Evolutionary conservation across 2,888 invertebrate species (phyloP).

Genomic region (Drosophila recens): DNA sequence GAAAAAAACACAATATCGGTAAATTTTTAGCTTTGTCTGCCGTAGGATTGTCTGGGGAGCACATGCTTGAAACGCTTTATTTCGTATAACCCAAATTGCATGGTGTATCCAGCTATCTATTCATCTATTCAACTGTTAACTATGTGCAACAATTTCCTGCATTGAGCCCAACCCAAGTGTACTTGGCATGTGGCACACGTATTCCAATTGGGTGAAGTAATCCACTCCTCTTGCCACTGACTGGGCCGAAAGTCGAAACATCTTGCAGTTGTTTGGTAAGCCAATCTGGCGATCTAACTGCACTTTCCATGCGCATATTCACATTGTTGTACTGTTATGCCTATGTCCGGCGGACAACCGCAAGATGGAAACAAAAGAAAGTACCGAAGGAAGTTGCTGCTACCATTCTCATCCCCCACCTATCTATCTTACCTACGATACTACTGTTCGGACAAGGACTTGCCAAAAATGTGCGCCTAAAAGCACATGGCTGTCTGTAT

Average conservation of each 20-base stretch:
- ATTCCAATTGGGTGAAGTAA: constrained; percentile 13
- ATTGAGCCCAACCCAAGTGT: constrained; percentile 10
- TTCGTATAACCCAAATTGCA: constrained; percentile 1
- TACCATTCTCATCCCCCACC: constrained; percentile 12
- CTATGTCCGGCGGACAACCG: constrained; percentile 52
- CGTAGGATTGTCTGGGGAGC: not conserved
- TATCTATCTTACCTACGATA: constrained; percentile 15
- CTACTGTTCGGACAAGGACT: constrained; percentile 32
- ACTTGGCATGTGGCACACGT: constrained; percentile 39
- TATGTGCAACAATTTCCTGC: constrained; percentile 47
- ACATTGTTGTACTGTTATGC: constrained; percentile 51
- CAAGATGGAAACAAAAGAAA: constrained; percentile 50
- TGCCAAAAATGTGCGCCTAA: constrained; percentile 25
- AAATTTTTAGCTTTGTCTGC: not conserved
- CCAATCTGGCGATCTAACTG: constrained; percentile 58
- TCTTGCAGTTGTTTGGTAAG: constrained; percentile 23
- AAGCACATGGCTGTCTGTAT: constrained; percentile 46
- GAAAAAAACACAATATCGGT: not conserved
- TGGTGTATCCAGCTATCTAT: constrained; percentile 11
- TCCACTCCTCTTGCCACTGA: constrained; percentile 10
- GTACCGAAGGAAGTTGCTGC: constrained; percentile 34
- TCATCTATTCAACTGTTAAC: constrained; percentile 44
- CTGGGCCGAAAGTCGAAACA: constrained; percentile 24
- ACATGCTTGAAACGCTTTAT: not conserved
- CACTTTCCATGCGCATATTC: constrained; percentile 47